A percentile compares a stretch with the other conserved stretches of the same genome.
Evolutionary conservation across 2,113 vertebrate species (phyloP).

Genomic region (Mungos mungo): DNA sequence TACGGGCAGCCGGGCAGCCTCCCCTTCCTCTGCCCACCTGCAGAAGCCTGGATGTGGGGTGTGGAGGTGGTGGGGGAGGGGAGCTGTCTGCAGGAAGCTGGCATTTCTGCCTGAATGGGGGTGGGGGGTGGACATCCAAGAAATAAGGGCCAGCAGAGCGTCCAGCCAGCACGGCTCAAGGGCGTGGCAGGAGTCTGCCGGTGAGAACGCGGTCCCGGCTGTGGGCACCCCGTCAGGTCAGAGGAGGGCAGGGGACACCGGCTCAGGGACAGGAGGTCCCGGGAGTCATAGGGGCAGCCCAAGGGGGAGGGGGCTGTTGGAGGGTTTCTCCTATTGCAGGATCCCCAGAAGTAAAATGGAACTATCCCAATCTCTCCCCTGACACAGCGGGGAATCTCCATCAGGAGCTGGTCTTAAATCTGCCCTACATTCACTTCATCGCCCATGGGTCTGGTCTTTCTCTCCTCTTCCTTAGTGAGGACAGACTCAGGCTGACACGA

Average conservation of each 20-base stretch:
- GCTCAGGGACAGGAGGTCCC: background rate
- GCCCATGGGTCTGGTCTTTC: background rate
- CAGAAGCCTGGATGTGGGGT: background rate
- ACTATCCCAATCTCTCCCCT: background rate
- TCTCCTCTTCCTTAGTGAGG: background rate
- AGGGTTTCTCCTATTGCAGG: background rate
- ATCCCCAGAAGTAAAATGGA: background rate
- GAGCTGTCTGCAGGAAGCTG: background rate
- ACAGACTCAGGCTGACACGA: background rate
- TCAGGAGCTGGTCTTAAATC: background rate
- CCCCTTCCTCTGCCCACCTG: background rate
- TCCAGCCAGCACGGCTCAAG: background rate
- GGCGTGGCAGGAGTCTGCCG: fast-evolving
- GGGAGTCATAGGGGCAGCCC: background rate
- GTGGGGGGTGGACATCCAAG: background rate
- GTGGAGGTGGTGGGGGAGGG: fast-evolving
- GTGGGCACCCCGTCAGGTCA: background rate
- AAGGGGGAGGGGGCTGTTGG: fast-evolving
- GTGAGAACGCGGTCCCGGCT: fast-evolving
- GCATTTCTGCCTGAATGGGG: background rate
- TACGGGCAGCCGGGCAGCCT: fast-evolving
- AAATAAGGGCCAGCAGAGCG: background rate
- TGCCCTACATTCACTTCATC: background rate
- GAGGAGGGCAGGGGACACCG: background rate
- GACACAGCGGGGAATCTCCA: too few relatives aligned